Evolutionary conservation across 2,113 vertebrate species (phyloP), one percentile per base, ranked within the genome.

Genomic region (Zosterops lateralis): DNA sequence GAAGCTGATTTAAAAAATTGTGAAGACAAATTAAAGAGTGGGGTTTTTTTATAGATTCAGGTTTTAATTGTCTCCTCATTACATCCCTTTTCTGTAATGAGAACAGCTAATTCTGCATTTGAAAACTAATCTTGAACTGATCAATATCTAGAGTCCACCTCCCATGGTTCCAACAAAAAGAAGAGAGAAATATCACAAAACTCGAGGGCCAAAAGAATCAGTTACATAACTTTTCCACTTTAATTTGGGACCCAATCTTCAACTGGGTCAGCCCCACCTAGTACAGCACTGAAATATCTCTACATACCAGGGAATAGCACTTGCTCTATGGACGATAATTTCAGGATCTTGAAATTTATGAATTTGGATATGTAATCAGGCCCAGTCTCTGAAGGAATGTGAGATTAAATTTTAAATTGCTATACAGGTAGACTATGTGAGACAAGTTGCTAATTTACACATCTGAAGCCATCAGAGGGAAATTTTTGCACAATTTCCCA

Each of bases 41-140:
- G 0, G 2, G 0, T 48, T 70, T 75, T 61, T 51, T 26, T 14
- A 18, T 53, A 31, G 0, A 0, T 66, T 73, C 9, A 32, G 4
- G 13, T 47, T 70, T 84, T 48, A 62, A 3, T 60, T 60, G 7
- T 60, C 2, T 83, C 4, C 22, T 10, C 6, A 80, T 51, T 77
- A 26, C 16, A 66, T 14, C 2, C 2, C 2, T 56, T 66, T 86
- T 60, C 32, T 76, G 9, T 22, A 76, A 48, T 4, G 4, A 6
- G 14, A 45, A 79, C 1, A 4, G 22, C 25, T 78, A 45, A 67
- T 87, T 19, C 2, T 64, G 4, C 17, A 34, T 75, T 78, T 87
- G 34, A 50, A 82, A 84, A 79, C 42, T 77, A 51, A 47, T 32
- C 36, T 78, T 64, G 28, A 71, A 3, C 2, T 56, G 7, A 18